Percentiles rank a stretch among this genome's conserved stretches.
phyloP scores from a whole-genome alignment of 2,888 invertebrate species.

The Eremobia ochroleuca region DNA sequence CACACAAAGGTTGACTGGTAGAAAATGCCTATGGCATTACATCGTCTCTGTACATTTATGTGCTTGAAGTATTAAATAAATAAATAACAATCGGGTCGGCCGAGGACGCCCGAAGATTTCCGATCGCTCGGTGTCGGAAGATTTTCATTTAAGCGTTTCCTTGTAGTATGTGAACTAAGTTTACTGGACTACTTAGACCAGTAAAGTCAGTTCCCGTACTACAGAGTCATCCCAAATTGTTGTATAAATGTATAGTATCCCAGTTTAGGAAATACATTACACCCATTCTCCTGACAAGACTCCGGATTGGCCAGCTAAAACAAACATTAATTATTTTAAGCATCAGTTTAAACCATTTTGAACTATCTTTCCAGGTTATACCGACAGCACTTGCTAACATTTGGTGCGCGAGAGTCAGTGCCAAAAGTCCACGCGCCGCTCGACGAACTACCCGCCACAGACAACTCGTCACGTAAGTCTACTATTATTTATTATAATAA shows the following conservation, averaged over 20 bases:
- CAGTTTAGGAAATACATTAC: too few species aligned
- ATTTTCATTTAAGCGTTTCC: too few species aligned
- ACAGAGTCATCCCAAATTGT: too few species aligned
- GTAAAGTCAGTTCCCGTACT: too few species aligned
- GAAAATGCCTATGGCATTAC: too few species aligned
- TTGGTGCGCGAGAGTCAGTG: constrained; percentile 90
- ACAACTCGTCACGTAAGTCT: constrained; percentile 85
- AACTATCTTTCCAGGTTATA: constrained; percentile 88
- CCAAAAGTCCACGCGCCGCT: constrained; percentile 85
- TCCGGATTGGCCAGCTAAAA: background rate
- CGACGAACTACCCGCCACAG: constrained; percentile 83
- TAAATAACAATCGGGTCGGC: too few species aligned
- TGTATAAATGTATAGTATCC: too few species aligned
- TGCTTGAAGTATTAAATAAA: too few species aligned
- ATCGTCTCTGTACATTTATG: too few species aligned
- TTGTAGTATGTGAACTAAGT: too few species aligned
- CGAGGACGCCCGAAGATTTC: background rate
- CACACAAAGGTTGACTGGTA: too few species aligned
- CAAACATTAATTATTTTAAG: background rate
- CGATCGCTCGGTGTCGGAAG: background rate
- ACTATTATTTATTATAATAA: background rate
- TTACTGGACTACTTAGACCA: too few species aligned
- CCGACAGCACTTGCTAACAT: constrained; percentile 94
- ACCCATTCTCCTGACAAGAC: background rate
- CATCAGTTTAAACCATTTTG: background rate